Base-by-base conservation (phyloP, 2,113 vertebrate genomes). In the Siniperca chuatsi region DNA sequence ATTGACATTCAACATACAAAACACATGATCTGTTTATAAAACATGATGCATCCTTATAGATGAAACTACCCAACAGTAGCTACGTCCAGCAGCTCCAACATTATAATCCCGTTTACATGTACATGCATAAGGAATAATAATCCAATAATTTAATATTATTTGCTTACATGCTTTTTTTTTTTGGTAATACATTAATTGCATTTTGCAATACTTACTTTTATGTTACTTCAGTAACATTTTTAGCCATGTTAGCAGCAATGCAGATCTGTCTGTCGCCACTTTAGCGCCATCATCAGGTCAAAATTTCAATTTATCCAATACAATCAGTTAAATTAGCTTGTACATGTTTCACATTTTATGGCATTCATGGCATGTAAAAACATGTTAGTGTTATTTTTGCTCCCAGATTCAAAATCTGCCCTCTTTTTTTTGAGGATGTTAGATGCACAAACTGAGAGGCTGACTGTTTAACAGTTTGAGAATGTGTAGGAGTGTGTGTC, bases 401-500 rank as follows among this genome's bases (percentile, higher is more conserved):
- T 16, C 10, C 37, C 16, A 74, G 25, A 55, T 46, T 66, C 11
- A 71, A 71, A 25, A 70, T n/a, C 29, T 35, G 13, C 12, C 25
- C 35, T 54, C 29, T 78, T 42, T 44, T 25, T 48, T 1, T 25
- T 25, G 25, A 25, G 25, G 1, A 2, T 75, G 50, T 29, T 33
- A 1, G 10, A 44, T 21, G 48, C 48, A n/a, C 42, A 44, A 66
- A 72, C 5, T 16, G 20, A 69, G 42, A 52, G 9, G 40, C 52
- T 33, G 76, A 82, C 29, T 64, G 83, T 78, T 85, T 55, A 78
- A 76, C 61, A 61, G 62, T 54, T 66, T 6, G 33, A 83, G 23
- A 58, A 23, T 69, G 82, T 67, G 83, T 88, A 81, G 87, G 85
- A 85, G 79, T 37, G 29, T n/a, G 60, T 82, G 37, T 79, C 23